Evolutionary conservation across 92 coral and sea anemone genomes (phyloP).

Genomic region (Parazoanthus swiftii): DNA sequence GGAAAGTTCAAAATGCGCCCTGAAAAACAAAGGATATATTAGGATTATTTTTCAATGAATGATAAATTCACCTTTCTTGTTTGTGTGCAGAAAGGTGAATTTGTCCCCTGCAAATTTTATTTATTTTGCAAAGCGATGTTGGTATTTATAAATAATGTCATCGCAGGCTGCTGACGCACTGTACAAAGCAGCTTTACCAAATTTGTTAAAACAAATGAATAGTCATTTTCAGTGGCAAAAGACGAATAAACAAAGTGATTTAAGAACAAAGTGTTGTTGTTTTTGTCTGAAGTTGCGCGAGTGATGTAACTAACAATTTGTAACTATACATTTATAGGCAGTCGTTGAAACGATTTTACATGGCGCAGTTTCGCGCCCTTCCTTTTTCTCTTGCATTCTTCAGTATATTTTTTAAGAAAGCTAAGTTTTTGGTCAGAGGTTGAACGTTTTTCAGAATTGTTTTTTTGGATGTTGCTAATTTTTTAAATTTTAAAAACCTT

Average conservation of each 20-base stretch:
- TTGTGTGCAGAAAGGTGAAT: neutral
- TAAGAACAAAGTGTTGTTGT: neutral
- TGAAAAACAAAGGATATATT: slow-evolving; percentile 11
- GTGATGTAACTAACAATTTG: too few relatives aligned
- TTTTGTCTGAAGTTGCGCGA: neutral
- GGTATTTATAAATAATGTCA: slow-evolving; percentile 37
- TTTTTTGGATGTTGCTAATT: too few relatives aligned
- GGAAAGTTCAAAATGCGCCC: neutral
- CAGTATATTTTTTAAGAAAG: too few relatives aligned
- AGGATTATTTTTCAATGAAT: slow-evolving; percentile 40
- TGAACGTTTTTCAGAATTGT: too few relatives aligned
- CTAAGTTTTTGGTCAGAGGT: too few relatives aligned
- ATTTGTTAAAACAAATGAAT: slow-evolving; percentile 31
- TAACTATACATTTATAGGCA: too few relatives aligned
- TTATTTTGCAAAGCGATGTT: slow-evolving; percentile 42
- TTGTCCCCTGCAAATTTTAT: slow-evolving; percentile 43
- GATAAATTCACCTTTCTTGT: slow-evolving; percentile 12
- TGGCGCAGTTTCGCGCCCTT: too few relatives aligned
- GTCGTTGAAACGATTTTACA: too few relatives aligned
- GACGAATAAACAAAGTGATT: slow-evolving; percentile 1
- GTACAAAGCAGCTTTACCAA: slow-evolving; percentile 29
- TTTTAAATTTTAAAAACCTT: too few relatives aligned
- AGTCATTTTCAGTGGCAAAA: slow-evolving; percentile 45
- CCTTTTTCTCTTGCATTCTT: too few relatives aligned
- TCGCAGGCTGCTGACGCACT: slow-evolving; percentile 20